Base-by-base conservation (phyloP, 2,888 invertebrate genomes). In the Caenorhabditis wallacei region DNA sequence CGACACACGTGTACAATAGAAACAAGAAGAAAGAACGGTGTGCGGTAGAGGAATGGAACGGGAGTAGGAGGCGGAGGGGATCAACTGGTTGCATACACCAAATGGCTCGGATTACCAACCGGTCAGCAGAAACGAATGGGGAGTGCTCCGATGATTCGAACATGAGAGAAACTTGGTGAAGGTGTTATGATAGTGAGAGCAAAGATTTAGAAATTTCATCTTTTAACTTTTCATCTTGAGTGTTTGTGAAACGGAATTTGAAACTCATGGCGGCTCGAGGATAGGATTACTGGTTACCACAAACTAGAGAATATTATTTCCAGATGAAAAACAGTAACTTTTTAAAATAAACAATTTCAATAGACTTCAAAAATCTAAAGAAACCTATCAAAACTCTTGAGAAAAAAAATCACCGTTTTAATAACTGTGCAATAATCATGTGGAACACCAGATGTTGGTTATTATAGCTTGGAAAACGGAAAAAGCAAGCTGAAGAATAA, bases 81-180 rank as follows among this genome's bases (percentile, higher is more conserved):
- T 75, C 75, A 75, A 75, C 75, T 75, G 66, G 75, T 66, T 75
- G 75, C 75, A 75, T 56, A 75, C 75, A 66, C 75, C 48, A 40
- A 51, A 51, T 57, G 75, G 75, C 75, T 75, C 75, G 75, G 75
- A 68, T 75, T 75, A 75, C 75, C 75, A 66, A 74, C 56, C 75
- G 75, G 66, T 66, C 75, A 51, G 61, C 22, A 35, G 72, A 46
- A n/a, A 35, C 22, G 56, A 40, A 20, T 0, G 43, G n/a, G 54
- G 53, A 40, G 40, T 4, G 40, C 51, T 51, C 51, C 22, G 40
- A 30, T 30, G 30, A 30, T 30, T 30, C n/a, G 40, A 40, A 30
- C 16, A 18, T n/a, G 20, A 8, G n/a, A 48, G 64, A 48, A 48
- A 64, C 48, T 48, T 48, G 26, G 57, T 18, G 24, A 20, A 54